A percentile compares a stretch with the other conserved stretches of the same genome.
Conservation (phyloP, 2,113 vertebrate genomes). For the Crotalus helleri region DNA sequence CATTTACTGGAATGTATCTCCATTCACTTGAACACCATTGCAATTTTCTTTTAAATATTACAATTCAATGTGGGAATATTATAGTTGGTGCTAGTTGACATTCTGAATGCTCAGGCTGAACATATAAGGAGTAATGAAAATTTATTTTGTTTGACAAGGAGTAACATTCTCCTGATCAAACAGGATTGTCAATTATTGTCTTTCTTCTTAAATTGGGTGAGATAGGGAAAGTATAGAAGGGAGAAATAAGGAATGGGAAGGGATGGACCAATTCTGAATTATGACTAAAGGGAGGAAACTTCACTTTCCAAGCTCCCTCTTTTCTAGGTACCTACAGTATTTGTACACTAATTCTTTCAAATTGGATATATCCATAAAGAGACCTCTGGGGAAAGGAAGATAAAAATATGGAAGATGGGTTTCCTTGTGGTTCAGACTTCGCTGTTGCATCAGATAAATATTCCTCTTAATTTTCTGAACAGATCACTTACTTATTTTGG, state of each 20-base stretch:
- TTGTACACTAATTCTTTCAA: background rate
- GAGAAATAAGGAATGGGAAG: background rate
- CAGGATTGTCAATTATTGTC: background rate
- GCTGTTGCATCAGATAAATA: background rate
- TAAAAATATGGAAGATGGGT: background rate
- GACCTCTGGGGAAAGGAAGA: background rate
- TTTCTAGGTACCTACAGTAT: background rate
- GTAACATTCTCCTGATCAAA: background rate
- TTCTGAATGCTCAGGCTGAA: background rate
- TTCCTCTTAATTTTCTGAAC: background rate
- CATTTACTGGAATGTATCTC: background rate
- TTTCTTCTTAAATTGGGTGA: background rate
- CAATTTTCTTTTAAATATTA: background rate
- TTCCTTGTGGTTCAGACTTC: background rate
- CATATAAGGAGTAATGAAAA: background rate
- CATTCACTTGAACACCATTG: background rate
- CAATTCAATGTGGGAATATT: background rate
- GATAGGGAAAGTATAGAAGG: background rate
- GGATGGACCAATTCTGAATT: background rate
- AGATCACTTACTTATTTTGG: background rate
- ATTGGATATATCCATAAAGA: background rate
- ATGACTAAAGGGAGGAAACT: background rate
- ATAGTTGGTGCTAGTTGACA: background rate
- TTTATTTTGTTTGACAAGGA: background rate
- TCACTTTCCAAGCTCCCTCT: background rate